phyloP scores from a whole-genome alignment of 2,113 vertebrate genomes.

The Brachypodius melanocephalos region DNA sequence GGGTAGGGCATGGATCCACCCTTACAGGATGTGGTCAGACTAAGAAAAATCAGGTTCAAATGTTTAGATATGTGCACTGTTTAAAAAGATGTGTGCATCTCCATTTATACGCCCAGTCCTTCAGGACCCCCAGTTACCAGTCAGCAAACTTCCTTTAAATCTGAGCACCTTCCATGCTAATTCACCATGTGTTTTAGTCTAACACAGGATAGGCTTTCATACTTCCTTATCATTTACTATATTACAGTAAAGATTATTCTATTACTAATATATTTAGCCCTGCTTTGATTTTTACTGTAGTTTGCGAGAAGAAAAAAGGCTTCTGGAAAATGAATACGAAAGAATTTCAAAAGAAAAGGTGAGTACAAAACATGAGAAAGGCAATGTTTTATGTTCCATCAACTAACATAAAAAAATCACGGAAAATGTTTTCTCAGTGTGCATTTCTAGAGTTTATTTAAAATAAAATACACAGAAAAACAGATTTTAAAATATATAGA shows the following conservation, averaged over 20 bases:
- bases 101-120: neutral
- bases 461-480: neutral
- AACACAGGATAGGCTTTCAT: neutral
- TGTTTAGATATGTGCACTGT: neutral
- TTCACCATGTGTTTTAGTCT: neutral
- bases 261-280: neutral
- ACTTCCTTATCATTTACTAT: neutral
- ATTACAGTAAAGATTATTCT: neutral
- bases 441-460: neutral
- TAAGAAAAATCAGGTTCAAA: neutral
- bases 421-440: neutral
- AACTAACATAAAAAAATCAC: neutral
- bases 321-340: conserved; percentile 79
- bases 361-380: conserved; percentile 65
- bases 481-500: neutral
- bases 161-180: neutral
- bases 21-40: neutral
- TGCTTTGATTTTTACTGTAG: conserved; percentile 51
- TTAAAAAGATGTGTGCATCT: neutral
- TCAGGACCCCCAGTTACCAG: neutral
- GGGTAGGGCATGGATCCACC: neutral
- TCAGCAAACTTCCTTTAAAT: neutral
- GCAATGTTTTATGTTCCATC: neutral
- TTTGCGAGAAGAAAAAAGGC: conserved; percentile 82
- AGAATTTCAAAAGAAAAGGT: conserved; percentile 79